phyloP scores from a whole-genome alignment of 2,888 invertebrate genomes.

The Pteria penguin region DNA sequence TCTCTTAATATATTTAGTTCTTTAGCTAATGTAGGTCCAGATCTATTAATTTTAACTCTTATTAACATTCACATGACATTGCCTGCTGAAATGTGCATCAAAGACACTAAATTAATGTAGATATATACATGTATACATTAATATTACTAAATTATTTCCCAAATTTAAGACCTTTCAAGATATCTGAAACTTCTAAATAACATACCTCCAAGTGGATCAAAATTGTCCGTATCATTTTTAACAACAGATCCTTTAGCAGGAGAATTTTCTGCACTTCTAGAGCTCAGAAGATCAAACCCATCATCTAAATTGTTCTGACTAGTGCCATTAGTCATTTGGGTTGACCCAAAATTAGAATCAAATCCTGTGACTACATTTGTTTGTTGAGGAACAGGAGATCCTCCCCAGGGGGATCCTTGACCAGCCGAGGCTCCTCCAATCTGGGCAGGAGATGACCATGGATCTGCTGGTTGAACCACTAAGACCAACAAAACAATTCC shows the following conservation, averaged over 20 bases:
- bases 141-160: too few species aligned
- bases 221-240: constrained; percentile 62
- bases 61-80: too few species aligned
- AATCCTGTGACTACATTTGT: constrained; percentile 41
- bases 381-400: constrained; percentile 40
- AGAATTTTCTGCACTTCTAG: constrained; percentile 63
- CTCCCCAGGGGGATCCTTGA: constrained; percentile 42
- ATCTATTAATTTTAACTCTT: too few species aligned
- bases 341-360: constrained; percentile 42
- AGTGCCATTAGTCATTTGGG: constrained; percentile 60
- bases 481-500: too few species aligned
- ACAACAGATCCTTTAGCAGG: constrained; percentile 56
- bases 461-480: constrained; percentile 18
- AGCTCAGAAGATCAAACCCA: constrained; percentile 76
- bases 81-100: too few species aligned
- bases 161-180: too few species aligned
- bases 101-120: too few species aligned
- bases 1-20: too few species aligned
- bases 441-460: constrained; percentile 34
- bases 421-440: constrained; percentile 18
- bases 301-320: constrained; percentile 70
- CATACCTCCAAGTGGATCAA: constrained; percentile 71
- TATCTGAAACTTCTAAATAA: too few species aligned
- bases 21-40: too few species aligned
- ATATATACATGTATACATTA: too few species aligned